A percentile compares a stretch with the other conserved stretches of the same genome.
These are phyloP conservation scores for Xenops minutus DNA, from an alignment of 2,797 vertebrate species.

Conservation along the genomic window DNA sequence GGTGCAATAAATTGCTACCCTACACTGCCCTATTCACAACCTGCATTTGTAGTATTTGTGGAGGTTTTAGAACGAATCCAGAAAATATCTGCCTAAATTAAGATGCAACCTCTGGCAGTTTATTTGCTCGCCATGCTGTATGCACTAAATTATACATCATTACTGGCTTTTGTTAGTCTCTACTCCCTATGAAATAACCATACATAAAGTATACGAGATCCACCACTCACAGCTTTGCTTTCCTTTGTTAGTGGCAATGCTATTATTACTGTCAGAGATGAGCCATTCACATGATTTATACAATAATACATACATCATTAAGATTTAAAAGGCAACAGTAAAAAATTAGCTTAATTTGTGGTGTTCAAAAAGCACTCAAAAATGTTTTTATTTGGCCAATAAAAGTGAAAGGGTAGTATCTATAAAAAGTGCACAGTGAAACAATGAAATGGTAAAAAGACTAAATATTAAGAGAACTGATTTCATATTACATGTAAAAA, in stretches of 20 bases:
- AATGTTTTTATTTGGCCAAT: background rate
- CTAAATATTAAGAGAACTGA: background rate
- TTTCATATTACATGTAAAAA: background rate
- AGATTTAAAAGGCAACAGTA: slow-evolving; percentile 5
- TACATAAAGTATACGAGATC: background rate
- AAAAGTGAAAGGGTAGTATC: background rate
- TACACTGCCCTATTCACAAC: background rate
- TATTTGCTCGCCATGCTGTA: background rate
- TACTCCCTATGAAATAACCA: background rate
- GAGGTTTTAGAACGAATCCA: background rate
- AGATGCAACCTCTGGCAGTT: background rate
- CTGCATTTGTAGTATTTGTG: background rate
- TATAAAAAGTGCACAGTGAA: background rate
- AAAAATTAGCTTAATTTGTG: slow-evolving; percentile 11
- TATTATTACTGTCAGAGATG: background rate
- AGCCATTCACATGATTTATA: background rate
- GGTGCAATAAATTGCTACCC: slow-evolving; percentile 8
- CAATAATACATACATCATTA: background rate
- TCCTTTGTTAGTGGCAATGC: background rate
- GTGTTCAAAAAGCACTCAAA: background rate
- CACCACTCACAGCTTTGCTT: background rate
- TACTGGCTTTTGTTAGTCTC: background rate
- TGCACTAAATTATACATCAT: background rate
- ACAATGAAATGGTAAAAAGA: background rate
- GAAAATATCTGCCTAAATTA: slow-evolving; percentile 4